These are phyloP conservation scores for Phocides pigmalion DNA, from an alignment of 1,140 invertebrate species.

Conservation along the genomic window DNA sequence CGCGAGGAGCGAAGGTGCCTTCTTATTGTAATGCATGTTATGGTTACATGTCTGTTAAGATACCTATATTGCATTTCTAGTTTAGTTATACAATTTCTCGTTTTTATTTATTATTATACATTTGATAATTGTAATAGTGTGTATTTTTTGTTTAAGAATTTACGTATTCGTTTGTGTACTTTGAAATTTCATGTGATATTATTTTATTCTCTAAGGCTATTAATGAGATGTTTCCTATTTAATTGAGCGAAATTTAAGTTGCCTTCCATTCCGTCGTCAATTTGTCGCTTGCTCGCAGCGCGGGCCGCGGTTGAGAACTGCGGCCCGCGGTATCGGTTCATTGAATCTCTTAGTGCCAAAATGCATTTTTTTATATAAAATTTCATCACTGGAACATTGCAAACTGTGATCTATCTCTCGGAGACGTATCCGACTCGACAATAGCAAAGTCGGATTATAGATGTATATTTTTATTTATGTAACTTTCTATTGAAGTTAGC, in stretches of 20 bases:
- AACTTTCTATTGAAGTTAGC: constrained; percentile 74
- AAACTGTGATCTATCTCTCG: constrained; percentile 68
- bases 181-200: constrained; percentile 80
- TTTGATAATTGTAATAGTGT: constrained; percentile 68
- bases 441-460: constrained; percentile 61
- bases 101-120: constrained; percentile 78
- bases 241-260: constrained; percentile 44
- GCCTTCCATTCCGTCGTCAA: constrained; percentile 49
- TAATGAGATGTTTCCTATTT: constrained; percentile 56
- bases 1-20: constrained; percentile 67
- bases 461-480: constrained; percentile 78
- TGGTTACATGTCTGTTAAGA: constrained; percentile 64
- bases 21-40: constrained; percentile 72
- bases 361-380: constrained; percentile 54
- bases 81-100: constrained; percentile 76
- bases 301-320: constrained; percentile 14
- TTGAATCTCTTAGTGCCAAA: constrained; percentile 79
- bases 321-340: constrained; percentile 34
- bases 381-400: constrained; percentile 53
- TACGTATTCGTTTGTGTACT: constrained; percentile 74
- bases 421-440: constrained; percentile 61
- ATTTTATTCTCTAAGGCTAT: constrained; percentile 70
- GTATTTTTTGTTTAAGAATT: constrained; percentile 77
- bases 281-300: constrained; percentile 49
- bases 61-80: constrained; percentile 80